Base-by-base conservation (phyloP, 2,888 invertebrate species). In the Eupithecia vulgata region DNA sequence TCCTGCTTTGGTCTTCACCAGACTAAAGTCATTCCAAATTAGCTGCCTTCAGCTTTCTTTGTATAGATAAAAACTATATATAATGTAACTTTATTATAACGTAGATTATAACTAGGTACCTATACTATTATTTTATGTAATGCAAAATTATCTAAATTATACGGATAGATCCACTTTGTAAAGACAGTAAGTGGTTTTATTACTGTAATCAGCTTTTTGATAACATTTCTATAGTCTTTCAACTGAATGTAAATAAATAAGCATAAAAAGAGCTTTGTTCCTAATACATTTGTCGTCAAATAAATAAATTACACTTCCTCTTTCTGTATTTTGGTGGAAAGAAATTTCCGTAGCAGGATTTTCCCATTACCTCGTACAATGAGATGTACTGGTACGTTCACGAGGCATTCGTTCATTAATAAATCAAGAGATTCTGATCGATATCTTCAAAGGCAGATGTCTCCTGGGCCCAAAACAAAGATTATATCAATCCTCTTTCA, bases 361-460 rank as follows among this genome's bases (percentile, higher is more conserved):
- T 59, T 52, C 42, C 25, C 59, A 59, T 71, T 71, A 71, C 57
- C 40, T 59, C 59, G 13, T 57, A 40, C 65, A 65, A 52, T 70
- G 25, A 66, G 21, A 65, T 40, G 64, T 64, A 64, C 40, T 42
- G 5, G 17, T 40, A 34, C 40, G 40, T 65, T 7, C 42, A 37
- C 65, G 12, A 66, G 52, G 52, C 25, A 67, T 57, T 25, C 52
- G 21, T 57, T 25, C 65, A 70, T 70, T 75, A 72, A 74, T 75
- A 70, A 75, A 75, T 75, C 72, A 72, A 75, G 52, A 62, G 37
- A 70, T 72, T 65, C 65, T 59, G 72, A 75, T 72, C 72, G 30
- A 75, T 75, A 75, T 75, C 75, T 72, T 67, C 75, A 75, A 72
- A 75, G 72, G 64, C 21, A 65, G 69, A 67, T 75, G 70, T 70